Evolutionary conservation across 2,797 vertebrate species (phyloP), one percentile per base, ranked within the genome.

Genomic region (Fistularia tabacaria): DNA sequence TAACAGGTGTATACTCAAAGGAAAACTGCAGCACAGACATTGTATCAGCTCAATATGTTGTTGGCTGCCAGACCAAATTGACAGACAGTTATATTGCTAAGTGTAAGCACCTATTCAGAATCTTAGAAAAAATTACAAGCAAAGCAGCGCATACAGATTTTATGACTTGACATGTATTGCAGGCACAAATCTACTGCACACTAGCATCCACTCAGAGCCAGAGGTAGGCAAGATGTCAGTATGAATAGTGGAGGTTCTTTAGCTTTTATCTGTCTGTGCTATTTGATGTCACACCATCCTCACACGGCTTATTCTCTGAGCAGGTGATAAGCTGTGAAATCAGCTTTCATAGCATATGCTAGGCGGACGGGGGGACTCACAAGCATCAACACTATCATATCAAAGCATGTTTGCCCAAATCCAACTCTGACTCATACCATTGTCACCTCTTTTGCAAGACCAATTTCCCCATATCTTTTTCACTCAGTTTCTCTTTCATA

Each of bases 301-400:
- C 62, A 64, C 49, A 62, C 57, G 71, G 64, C 54, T 64, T 77
- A 66, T 64, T 76, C 69, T 65, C 58, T 58, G 64, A 48, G 60
- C 66, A 64, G 68, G 69, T 40, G 51, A 77, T 79, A 71, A 79
- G 62, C 55, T 79, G 70, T 63, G 64, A 82, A 84, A 76, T 85
- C 75, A 72, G 65, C 60, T 77, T 79, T 70, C 63, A 65, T 40
- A 49, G 54, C 77, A 73, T 74, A 77, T 68, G 76, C 59, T 62
- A 38, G 69, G 64, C 59, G 54, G 62, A 69, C 56, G 1, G 57
- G 61, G 66, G 59, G 44, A 57, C 58, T 59, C 56, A 15, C 38
- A 46, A 49, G 69, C 62, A 70, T 64, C 72, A 66, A 58, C 52
- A 50, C 57, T 15, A 55, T 78, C 64, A 66, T 63, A 67, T 81